These are phyloP conservation scores for Saimiri boliviensis DNA, from an alignment of 2,113 vertebrate genomes.

Conservation along the genomic window DNA sequence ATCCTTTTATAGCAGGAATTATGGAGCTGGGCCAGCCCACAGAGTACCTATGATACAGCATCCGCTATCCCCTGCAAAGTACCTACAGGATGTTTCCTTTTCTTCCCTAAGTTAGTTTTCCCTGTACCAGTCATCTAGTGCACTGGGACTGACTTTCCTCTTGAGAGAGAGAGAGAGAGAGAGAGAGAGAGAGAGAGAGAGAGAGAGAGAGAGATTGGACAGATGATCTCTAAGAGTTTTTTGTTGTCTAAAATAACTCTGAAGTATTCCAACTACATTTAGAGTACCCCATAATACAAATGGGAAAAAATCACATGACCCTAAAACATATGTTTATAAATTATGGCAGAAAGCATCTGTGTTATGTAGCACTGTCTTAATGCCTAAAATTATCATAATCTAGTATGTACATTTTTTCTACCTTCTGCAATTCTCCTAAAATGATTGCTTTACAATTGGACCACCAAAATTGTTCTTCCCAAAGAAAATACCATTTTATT, in stretches of 20 bases:
- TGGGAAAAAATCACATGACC: neutral
- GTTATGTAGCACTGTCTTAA: neutral
- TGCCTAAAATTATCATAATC: neutral
- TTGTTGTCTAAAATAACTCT: neutral
- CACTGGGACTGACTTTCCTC: neutral
- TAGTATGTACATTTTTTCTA: neutral
- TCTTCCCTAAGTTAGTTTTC: neutral
- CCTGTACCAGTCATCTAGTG: neutral
- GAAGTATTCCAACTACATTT: neutral
- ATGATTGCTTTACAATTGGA: neutral
- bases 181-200: rapidly evolving
- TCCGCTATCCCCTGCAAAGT: neutral
- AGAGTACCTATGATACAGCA: neutral
- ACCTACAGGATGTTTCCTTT: no score
- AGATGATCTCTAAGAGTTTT: neutral
- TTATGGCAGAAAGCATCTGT: neutral
- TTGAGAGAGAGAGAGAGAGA: neutral
- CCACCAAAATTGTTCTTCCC: neutral
- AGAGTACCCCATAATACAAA: neutral
- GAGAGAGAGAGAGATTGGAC: no score
- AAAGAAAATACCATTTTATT: conserved; percentile 28
- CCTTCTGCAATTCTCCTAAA: neutral
- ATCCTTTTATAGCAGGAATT: neutral
- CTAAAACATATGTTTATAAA: neutral
- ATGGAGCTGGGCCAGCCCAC: neutral